These are phyloP conservation scores for Discoglossus pictus DNA, from an alignment of 2,797 vertebrate genomes.

Conservation along the genomic window DNA sequence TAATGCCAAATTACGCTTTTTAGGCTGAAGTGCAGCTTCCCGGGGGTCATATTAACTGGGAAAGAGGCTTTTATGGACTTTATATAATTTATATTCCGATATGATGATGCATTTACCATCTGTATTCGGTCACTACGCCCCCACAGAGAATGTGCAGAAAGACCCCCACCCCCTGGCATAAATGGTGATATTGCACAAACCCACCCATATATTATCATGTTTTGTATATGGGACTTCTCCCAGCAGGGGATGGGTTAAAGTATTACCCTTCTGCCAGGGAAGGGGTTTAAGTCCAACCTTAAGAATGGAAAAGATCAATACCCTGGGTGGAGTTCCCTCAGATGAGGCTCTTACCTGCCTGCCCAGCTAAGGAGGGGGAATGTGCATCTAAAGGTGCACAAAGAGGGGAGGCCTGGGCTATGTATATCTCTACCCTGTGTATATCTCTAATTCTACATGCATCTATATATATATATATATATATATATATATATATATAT, in stretches of 20 bases:
- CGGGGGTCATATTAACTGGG: constrained; percentile 19
- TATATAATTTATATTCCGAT: constrained; percentile 33
- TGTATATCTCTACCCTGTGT: no score
- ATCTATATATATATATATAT: no score
- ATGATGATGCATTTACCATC: constrained; percentile 24
- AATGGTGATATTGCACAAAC: no score
- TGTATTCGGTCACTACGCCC: constrained; percentile 18
- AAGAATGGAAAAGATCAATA: constrained; percentile 2
- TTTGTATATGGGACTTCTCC: no score
- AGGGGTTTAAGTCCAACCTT: constrained; percentile 1
- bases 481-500: no score
- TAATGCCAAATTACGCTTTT: constrained; percentile 42
- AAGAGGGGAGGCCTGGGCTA: no score
- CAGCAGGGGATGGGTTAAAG: constrained; percentile 8
- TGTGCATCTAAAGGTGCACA: constrained; percentile 27
- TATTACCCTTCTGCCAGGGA: neutral
- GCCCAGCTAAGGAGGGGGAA: constrained; percentile 1
- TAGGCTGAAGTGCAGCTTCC: constrained; percentile 15
- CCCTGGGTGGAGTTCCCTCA: neutral
- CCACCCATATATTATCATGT: no score
- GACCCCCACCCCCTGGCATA: neutral
- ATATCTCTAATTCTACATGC: no score
- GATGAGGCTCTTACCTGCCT: neutral
- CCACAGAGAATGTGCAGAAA: neutral
- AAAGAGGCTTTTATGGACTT: constrained; percentile 7